These are phyloP conservation scores for Ciconia nigra DNA, from an alignment of 2,797 vertebrate genomes.

Conservation along the genomic window DNA sequence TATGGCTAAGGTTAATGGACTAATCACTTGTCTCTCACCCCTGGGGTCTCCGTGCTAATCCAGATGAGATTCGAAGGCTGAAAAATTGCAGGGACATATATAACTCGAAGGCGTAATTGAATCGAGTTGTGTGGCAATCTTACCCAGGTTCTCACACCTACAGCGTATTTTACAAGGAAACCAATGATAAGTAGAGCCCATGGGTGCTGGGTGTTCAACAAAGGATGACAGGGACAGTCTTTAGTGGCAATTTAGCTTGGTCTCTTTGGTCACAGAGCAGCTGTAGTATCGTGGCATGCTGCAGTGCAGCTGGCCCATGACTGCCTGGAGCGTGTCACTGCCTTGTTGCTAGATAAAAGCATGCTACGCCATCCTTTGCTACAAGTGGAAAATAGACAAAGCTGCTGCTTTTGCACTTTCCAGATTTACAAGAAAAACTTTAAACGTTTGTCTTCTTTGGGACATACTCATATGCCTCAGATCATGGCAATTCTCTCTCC, in stretches of 20 bases:
- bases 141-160: background rate
- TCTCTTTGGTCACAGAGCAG: background rate
- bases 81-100: constrained; percentile 38
- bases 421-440: background rate
- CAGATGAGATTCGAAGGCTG: constrained; percentile 52
- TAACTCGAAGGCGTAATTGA: constrained; percentile 38
- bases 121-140: constrained; percentile 49
- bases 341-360: background rate
- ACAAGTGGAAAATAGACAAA: background rate
- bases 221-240: background rate
- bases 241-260: background rate
- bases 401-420: background rate
- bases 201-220: background rate
- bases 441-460: background rate
- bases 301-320: background rate
- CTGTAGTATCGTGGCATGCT: background rate
- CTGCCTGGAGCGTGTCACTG: background rate
- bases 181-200: constrained; percentile 1
- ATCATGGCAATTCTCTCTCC: background rate
- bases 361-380: background rate
- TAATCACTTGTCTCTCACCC: constrained; percentile 63
- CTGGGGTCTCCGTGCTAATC: constrained; percentile 28
- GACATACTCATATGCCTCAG: background rate
- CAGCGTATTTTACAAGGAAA: constrained; percentile 25
- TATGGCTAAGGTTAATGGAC: constrained; percentile 54